A percentile compares a stretch with the other conserved stretches of the same genome.
Conservation (phyloP, 1,140 invertebrate genomes). For the Drosophila subobscura region DNA sequence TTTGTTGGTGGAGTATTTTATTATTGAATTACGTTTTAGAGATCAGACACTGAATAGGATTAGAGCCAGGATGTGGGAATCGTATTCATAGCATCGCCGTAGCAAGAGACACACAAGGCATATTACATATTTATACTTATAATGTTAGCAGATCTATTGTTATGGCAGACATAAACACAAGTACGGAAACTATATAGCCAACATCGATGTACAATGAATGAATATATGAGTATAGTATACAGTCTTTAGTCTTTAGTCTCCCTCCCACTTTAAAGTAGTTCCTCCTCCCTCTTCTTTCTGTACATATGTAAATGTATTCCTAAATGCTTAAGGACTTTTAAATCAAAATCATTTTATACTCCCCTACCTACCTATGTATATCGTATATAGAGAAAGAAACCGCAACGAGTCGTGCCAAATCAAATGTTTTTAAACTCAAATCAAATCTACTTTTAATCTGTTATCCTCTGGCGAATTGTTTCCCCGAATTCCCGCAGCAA, state of each 20-base stretch:
- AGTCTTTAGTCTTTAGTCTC: constrained; percentile 25
- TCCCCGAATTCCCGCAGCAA: constrained; percentile 15
- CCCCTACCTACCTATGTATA: constrained; percentile 6
- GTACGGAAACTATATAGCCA: constrained; percentile 14
- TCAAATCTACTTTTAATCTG: constrained; percentile 57
- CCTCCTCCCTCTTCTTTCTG: constrained; percentile 21
- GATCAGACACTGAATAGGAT: constrained; percentile 50
- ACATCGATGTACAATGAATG: constrained; percentile 21
- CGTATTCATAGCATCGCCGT: constrained; percentile 7
- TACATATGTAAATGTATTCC: constrained; percentile 64
- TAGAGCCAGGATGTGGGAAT: not conserved
- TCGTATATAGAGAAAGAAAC: not conserved
- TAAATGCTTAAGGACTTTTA: constrained; percentile 46
- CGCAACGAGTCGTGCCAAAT: constrained; percentile 48
- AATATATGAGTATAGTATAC: constrained; percentile 7
- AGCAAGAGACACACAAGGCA: not conserved
- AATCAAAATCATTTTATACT: constrained; percentile 51
- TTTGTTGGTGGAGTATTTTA: constrained; percentile 4
- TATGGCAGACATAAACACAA: constrained; percentile 10
- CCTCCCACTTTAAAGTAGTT: constrained; percentile 36
- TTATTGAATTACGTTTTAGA: constrained; percentile 25
- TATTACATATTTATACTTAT: constrained; percentile 7
- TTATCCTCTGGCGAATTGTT: constrained; percentile 53
- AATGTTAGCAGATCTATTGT: constrained; percentile 37
- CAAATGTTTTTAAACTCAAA: constrained; percentile 51